Evolutionary conservation across 2,113 vertebrate genomes (phyloP), one percentile per base, ranked within the genome.

Genomic region (Shinisaurus crocodilurus): DNA sequence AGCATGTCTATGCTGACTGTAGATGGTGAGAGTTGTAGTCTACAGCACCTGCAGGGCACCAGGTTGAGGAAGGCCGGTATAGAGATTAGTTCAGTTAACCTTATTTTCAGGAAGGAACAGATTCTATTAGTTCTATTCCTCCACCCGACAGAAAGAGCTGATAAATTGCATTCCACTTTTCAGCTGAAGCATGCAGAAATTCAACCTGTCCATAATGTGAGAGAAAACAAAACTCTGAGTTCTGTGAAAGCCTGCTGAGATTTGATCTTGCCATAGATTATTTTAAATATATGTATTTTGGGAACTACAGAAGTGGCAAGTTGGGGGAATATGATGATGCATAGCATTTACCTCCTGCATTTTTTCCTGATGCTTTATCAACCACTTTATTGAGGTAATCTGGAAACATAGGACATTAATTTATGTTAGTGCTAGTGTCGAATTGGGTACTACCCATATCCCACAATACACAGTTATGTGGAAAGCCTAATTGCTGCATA

Each of bases 141-240:
- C 15, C 29, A 34, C 88, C 54, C 84, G 32, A 37, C 40, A 86
- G 81, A 95, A 91, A 90, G 72, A 93, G 20, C 63, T 76, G 63
- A 89, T 90, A 87, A 91, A 94, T 95, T 92, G 60, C 90, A 81
- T 77, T 90, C 90, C 88, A 92, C 43, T 93, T 93, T 93, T 91
- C 45, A 92, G 65, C 88, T 92, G 92, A 93, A 92, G 72, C 90
- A 85, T 45, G 91, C 82, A 90, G 88, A 93, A 96, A 92, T 92
- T 81, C 63, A 80, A 74, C 48, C 85, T 82, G 23, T 91, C 0
- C 82, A 85, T 84, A 27, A 70, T 60, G 12, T 50, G 37, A 91
- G 88, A 84, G 37, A 90, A 92, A 94, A 92, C 23, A n/a, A 57
- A 85, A 70, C 54, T 89, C 50, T 25, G 65, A 88, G 40, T 92